A percentile compares a stretch with the other conserved stretches of the same genome.
Evolutionary conservation across 2,113 vertebrate species (phyloP).

Genomic region (Gavialis gangeticus): DNA sequence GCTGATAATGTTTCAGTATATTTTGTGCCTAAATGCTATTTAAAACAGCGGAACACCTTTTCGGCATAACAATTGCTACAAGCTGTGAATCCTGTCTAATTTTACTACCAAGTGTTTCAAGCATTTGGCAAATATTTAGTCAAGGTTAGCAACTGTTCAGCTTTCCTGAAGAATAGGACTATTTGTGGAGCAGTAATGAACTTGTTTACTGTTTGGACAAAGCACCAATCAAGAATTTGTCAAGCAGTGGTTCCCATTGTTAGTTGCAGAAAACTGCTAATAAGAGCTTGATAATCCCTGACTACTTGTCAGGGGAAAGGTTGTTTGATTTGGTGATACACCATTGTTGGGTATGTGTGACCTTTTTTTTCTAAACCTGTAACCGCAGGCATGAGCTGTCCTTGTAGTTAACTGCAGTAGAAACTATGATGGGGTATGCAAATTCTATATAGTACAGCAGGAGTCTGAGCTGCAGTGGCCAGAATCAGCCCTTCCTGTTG

Average conservation of each 20-base stretch:
- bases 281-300: not conserved
- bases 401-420: not conserved
- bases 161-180: not conserved
- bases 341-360: not conserved
- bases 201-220: not conserved
- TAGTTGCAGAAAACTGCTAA: not conserved
- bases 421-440: not conserved
- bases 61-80: not conserved
- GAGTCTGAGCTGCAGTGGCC: not conserved
- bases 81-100: not conserved
- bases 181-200: not conserved
- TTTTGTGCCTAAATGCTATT: not conserved
- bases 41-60: not conserved
- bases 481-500: not conserved
- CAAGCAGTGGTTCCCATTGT: not conserved
- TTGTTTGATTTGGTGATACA: not conserved
- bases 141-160: not conserved
- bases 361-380: fast-evolving
- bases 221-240: not conserved
- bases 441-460: not conserved
- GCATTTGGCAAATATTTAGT: not conserved
- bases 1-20: not conserved
- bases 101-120: not conserved
- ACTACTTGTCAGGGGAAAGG: too few species aligned
- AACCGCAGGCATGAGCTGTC: not conserved